phyloP scores from a whole-genome alignment of 2,797 vertebrate species.

The Odontamblyopus lacepedii region DNA sequence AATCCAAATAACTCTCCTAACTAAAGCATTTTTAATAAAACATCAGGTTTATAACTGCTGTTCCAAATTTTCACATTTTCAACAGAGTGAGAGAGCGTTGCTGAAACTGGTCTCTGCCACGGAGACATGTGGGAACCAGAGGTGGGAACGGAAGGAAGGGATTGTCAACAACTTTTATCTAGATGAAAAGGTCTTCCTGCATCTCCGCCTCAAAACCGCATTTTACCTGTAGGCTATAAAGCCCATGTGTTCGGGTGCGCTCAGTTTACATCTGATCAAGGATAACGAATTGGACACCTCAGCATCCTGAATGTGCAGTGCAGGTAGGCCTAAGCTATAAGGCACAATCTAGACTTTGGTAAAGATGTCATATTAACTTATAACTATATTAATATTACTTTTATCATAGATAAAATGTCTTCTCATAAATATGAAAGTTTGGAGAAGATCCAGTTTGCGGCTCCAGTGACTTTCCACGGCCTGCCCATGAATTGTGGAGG shows the following conservation, averaged over 20 bases:
- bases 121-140: slow-evolving; percentile 15
- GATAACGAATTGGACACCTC: not conserved
- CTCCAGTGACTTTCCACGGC: slow-evolving; percentile 58
- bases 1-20: too few relatives aligned
- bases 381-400: not conserved
- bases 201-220: slow-evolving; percentile 64
- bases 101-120: not conserved
- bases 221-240: slow-evolving; percentile 15
- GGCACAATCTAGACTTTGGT: not conserved
- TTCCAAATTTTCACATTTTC: not conserved
- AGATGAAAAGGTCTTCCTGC: slow-evolving; percentile 40
- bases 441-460: slow-evolving; percentile 55
- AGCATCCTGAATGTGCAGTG: not conserved
- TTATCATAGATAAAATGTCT: slow-evolving; percentile 54
- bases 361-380: not conserved
- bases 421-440: slow-evolving; percentile 42
- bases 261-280: not conserved
- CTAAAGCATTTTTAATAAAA: too few relatives aligned
- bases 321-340: not conserved
- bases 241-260: slow-evolving; percentile 6
- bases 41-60: too few relatives aligned
- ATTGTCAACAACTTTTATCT: slow-evolving; percentile 52
- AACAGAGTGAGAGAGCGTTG: not conserved
- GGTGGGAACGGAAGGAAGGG: slow-evolving; percentile 41
- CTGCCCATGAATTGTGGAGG: slow-evolving; percentile 56